phyloP scores from a whole-genome alignment of 2,113 vertebrate species.

The Macaca nemestrina region DNA sequence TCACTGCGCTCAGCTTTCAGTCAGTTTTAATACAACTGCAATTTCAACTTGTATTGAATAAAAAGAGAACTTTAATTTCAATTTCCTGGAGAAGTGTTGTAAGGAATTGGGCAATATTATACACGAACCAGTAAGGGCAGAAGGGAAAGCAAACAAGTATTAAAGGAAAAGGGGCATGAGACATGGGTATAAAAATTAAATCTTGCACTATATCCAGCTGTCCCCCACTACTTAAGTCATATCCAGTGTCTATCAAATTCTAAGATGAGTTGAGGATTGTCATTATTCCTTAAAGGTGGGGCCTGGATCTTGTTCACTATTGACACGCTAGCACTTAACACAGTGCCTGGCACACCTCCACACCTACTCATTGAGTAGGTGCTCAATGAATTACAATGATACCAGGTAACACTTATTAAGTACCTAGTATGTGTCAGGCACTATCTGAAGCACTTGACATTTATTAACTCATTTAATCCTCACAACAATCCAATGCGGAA shows the following conservation, averaged over 20 bases:
- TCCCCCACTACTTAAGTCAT: not conserved
- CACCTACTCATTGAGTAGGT: not conserved
- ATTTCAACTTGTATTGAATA: not conserved
- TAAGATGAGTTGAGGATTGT: not conserved
- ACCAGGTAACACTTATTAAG: not conserved
- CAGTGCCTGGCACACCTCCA: not conserved
- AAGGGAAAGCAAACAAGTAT: slow-evolving; percentile 27
- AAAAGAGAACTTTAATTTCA: slow-evolving; percentile 50
- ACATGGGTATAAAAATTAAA: slow-evolving; percentile 32
- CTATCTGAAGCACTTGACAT: not conserved
- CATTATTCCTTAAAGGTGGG: not conserved
- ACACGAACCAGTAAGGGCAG: not conserved
- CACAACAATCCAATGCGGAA: not conserved
- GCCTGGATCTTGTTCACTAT: not conserved
- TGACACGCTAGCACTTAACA: not conserved
- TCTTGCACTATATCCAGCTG: not conserved
- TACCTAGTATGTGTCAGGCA: not conserved
- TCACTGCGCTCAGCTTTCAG: not conserved
- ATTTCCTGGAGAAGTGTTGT: slow-evolving; percentile 38
- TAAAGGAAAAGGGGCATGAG: slow-evolving; percentile 23
- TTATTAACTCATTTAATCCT: slow-evolving; percentile 10
- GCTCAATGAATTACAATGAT: not conserved
- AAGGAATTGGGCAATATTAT: slow-evolving; percentile 11
- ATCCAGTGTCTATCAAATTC: not conserved
- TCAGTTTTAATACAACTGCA: slow-evolving; percentile 5